Evolutionary conservation across 2,888 invertebrate species (phyloP).

Genomic region (Agrotis exclamationis): DNA sequence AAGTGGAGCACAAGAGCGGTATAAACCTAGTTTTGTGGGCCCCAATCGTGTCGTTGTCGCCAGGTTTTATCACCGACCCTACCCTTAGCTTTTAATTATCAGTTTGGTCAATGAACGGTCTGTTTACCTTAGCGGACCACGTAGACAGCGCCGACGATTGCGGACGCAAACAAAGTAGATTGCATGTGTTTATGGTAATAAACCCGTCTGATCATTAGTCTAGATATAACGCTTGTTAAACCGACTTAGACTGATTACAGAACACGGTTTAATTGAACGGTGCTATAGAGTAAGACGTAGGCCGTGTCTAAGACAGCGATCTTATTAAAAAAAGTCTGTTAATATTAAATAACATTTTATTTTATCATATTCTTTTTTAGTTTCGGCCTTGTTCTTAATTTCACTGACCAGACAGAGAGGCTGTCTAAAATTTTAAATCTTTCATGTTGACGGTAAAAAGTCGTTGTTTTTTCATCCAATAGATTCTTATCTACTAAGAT

Average conservation of each 20-base stretch:
- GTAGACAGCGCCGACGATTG: conserved; percentile 39
- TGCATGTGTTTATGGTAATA: conserved; percentile 47
- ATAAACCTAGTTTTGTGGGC: conserved; percentile 69
- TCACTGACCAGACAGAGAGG: neutral
- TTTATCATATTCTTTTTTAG: neutral
- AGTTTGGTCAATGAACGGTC: conserved; percentile 63
- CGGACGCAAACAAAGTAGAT: conserved; percentile 50
- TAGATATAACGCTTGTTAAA: conserved; percentile 25
- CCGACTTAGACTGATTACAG: conserved; percentile 4
- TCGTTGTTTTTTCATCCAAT: neutral
- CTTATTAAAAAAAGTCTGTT: neutral
- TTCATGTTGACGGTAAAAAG: neutral
- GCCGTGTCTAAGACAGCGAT: neutral
- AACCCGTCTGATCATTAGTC: conserved; percentile 28
- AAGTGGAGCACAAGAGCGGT: conserved; percentile 58
- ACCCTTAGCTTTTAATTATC: conserved; percentile 70
- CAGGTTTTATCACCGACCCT: conserved; percentile 63
- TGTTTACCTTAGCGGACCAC: conserved; percentile 45
- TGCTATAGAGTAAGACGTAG: neutral
- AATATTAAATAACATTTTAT: neutral
- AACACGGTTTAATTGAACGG: conserved; percentile 7
- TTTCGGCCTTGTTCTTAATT: neutral
- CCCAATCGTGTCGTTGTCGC: conserved; percentile 57
- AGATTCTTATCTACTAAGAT: conserved; percentile 12
- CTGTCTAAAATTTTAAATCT: neutral